phyloP scores from a whole-genome alignment of 2,113 vertebrate species.

The sheep (Ovis aries) region DNA sequence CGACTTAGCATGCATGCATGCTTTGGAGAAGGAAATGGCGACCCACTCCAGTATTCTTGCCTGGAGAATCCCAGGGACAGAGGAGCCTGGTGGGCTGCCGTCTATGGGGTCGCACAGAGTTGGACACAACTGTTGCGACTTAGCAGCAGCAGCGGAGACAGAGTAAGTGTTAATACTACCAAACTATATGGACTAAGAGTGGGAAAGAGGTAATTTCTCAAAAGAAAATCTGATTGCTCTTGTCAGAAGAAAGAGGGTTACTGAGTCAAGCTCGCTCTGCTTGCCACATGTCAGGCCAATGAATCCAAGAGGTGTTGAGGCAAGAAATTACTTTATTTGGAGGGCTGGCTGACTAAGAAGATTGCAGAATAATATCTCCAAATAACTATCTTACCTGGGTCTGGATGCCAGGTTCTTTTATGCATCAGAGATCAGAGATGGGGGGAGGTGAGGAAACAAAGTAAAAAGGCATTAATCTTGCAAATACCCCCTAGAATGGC shows the following conservation, averaged over 20 bases:
- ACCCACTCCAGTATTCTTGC: no score
- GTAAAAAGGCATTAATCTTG: neutral
- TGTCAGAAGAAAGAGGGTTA: neutral
- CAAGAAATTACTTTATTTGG: neutral
- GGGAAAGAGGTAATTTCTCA: neutral
- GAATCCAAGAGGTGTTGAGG: neutral
- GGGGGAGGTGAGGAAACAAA: neutral
- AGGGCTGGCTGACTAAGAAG: neutral
- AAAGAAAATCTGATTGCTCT: neutral
- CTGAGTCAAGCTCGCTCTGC: neutral
- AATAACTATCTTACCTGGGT: neutral
- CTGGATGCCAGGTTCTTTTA: neutral
- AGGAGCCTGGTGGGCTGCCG: no score
- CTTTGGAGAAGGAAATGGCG: no score
- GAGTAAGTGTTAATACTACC: no score
- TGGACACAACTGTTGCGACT: no score
- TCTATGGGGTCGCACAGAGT: no score
- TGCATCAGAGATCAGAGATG: neutral
- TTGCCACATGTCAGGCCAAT: neutral
- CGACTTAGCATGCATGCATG: no score
- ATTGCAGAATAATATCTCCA: neutral
- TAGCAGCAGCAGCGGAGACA: no score
- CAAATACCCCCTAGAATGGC: neutral
- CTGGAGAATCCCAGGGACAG: no score
- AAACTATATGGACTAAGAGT: neutral